These are phyloP conservation scores for Eleginops maclovinus DNA, from an alignment of 2,113 vertebrate genomes.

Conservation along the genomic window DNA sequence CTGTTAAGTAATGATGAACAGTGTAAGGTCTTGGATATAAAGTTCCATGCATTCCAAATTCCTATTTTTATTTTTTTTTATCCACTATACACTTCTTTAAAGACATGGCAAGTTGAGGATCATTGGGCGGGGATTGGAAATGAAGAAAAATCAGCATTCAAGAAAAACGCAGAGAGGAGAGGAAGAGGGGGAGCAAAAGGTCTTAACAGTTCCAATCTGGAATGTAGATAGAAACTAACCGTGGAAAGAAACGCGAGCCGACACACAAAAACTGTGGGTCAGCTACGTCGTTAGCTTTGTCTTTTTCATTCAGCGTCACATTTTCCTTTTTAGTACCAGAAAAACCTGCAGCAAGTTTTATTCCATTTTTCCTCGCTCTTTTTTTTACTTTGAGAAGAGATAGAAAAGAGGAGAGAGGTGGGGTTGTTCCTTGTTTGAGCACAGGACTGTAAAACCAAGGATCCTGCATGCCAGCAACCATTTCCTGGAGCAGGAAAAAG, in stretches of 20 bases:
- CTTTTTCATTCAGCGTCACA: conserved; percentile 51
- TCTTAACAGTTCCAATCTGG: conserved; percentile 82
- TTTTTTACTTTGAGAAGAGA: conserved; percentile 67
- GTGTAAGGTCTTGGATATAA: conserved; percentile 96
- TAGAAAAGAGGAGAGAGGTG: conserved; percentile 66
- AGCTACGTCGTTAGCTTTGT: conserved; percentile 28
- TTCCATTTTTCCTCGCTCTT: conserved; percentile 8
- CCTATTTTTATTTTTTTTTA: conserved; percentile 41
- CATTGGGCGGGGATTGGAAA: conserved; percentile 31
- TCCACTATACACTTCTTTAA: conserved; percentile 73
- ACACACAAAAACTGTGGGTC: conserved; percentile 23
- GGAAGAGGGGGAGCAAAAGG: conserved; percentile 42
- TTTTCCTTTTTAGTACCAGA: conserved; percentile 75
- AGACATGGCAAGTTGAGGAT: conserved; percentile 78
- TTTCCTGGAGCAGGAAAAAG: conserved; percentile 37
- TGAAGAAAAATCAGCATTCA: conserved; percentile 73
- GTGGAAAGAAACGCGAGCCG: conserved; percentile 47
- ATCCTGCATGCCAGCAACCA: conserved; percentile 44
- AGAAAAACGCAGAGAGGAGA: conserved; percentile 71
- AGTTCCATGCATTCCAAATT: conserved; percentile 83
- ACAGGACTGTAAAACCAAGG: conserved; percentile 69
- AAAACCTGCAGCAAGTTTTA: conserved; percentile 75
- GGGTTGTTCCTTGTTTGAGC: conserved; percentile 59
- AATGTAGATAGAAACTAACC: conserved; percentile 85
- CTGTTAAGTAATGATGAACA: conserved; percentile 90